Percentiles rank a stretch among this genome's conserved stretches.
phyloP scores from a whole-genome alignment of 2,888 invertebrate species.

The Timema cristinae region DNA sequence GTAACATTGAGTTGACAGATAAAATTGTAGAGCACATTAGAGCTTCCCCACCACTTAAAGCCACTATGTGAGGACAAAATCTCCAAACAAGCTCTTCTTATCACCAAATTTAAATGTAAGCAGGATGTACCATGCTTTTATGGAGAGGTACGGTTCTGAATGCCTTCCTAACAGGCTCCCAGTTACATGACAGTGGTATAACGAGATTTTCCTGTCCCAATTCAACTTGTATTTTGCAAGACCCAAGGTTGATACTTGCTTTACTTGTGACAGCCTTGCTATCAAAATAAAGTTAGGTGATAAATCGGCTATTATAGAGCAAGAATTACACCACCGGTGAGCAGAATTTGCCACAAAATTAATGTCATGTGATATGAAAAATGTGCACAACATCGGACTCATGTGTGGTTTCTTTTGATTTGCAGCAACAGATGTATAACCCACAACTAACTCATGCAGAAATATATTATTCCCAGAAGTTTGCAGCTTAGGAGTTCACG shows the following conservation, averaged over 20 bases:
- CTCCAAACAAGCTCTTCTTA: not conserved
- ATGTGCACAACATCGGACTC: conserved; percentile 4
- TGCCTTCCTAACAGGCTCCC: not conserved
- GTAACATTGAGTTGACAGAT: not conserved
- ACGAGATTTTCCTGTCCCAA: not conserved
- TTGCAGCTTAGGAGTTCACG: not conserved
- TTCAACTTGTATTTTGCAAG: not conserved
- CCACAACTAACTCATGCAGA: not conserved
- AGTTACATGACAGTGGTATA: not conserved
- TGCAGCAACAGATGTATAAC: conserved; percentile 7
- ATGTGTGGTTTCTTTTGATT: conserved; percentile 1
- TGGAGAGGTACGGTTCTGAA: not conserved
- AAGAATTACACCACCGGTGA: not conserved
- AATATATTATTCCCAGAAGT: not conserved
- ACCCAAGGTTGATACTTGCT: not conserved
- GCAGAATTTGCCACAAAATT: not conserved
- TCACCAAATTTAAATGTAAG: conserved; percentile 1
- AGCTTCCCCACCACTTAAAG: not conserved
- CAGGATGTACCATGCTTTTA: not conserved
- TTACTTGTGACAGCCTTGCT: not conserved
- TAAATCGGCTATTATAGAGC: not conserved
- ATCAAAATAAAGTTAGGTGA: not conserved
- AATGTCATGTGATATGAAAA: conserved; percentile 1
- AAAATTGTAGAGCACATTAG: not conserved
- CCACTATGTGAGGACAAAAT: not conserved